A percentile compares a stretch with the other conserved stretches of the same genome.
phyloP scores from a whole-genome alignment of 2,113 vertebrate genomes.

The Mobula birostris region DNA sequence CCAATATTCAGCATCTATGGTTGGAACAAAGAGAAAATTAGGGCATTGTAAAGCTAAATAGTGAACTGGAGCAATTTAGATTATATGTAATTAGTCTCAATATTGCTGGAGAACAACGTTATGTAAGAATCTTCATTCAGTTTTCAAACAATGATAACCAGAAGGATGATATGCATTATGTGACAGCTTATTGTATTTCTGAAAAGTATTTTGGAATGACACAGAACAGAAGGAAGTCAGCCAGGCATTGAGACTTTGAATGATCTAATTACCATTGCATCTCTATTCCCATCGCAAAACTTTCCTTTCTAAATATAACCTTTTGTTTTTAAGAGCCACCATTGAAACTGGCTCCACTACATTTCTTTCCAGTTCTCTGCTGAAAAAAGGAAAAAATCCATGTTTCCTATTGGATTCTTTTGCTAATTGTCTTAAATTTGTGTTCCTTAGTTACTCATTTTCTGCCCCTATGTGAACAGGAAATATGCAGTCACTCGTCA shows the following conservation, averaged over 20 bases:
- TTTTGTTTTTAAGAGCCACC: not conserved
- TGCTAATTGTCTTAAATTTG: not conserved
- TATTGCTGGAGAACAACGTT: not conserved
- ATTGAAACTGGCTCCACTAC: not conserved
- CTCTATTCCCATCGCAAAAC: not conserved
- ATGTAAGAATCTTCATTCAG: not conserved
- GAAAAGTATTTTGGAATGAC: not conserved
- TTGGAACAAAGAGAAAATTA: too few relatives aligned
- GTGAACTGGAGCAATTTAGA: not conserved
- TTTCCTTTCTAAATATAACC: not conserved
- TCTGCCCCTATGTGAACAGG: too few relatives aligned
- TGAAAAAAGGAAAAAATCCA: not conserved
- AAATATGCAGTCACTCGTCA: too few relatives aligned
- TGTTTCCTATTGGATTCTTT: not conserved
- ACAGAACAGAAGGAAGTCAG: not conserved
- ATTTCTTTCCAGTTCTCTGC: not conserved
- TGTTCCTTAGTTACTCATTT: not conserved
- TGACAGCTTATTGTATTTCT: not conserved
- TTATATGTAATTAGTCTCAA: not conserved
- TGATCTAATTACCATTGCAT: not conserved
- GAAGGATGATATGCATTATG: not conserved
- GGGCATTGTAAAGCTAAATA: too few relatives aligned
- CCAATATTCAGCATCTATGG: not conserved
- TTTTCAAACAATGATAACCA: not conserved
- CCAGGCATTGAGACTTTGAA: not conserved